Evolutionary conservation across 2,113 vertebrate species (phyloP).

Genomic region (Corynorhinus townsendii): DNA sequence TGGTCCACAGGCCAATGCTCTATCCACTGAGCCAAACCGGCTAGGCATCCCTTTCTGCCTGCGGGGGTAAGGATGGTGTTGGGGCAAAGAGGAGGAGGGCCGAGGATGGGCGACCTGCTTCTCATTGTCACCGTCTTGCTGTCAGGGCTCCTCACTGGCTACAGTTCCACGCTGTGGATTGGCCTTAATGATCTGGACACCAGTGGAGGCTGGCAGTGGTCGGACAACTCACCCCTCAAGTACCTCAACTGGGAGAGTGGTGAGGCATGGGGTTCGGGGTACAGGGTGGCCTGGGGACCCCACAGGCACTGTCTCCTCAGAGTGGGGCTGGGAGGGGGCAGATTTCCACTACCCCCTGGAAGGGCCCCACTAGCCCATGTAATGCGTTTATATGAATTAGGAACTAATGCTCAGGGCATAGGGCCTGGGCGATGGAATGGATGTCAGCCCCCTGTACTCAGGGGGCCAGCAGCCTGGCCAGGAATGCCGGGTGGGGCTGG

Average conservation of each 20-base stretch:
- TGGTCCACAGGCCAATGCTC: too few relatives aligned
- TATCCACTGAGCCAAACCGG: too few relatives aligned
- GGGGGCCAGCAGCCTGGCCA: not conserved
- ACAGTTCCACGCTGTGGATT: conserved; percentile 94
- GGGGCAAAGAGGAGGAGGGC: not conserved
- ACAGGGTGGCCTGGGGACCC: not conserved
- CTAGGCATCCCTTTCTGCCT: not conserved
- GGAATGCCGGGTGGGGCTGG: not conserved
- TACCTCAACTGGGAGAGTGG: conserved; percentile 98
- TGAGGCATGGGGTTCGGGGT: conserved; percentile 68
- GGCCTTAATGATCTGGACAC: conserved; percentile 96
- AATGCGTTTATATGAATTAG: not conserved
- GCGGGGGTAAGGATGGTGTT: not conserved
- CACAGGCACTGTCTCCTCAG: not conserved
- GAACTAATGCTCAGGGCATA: not conserved
- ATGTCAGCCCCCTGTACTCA: not conserved
- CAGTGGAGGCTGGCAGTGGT: conserved; percentile 97
- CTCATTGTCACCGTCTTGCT: not conserved
- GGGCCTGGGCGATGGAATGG: not conserved
- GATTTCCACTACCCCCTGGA: not conserved
- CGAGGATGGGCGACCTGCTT: fast-evolving
- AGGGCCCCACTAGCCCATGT: fast-evolving
- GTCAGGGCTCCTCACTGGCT: conserved; percentile 91
- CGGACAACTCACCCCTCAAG: conserved; percentile 93
- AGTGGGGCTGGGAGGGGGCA: not conserved